Base-by-base conservation (phyloP, 2,797 vertebrate genomes). In the Chromobotia macracanthus region DNA sequence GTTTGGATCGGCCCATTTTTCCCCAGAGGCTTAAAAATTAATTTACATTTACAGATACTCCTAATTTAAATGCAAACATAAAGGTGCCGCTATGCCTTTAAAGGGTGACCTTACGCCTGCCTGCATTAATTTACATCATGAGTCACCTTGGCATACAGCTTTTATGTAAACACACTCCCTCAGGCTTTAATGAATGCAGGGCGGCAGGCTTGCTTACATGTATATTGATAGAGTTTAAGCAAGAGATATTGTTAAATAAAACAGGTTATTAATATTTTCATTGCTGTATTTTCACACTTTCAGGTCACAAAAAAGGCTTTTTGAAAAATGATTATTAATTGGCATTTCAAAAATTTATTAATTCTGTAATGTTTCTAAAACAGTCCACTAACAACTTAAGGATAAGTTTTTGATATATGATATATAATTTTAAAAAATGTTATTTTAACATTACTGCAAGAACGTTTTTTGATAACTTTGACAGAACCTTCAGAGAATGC, bases 31-130 rank as follows among this genome's bases (percentile, higher is more conserved):
- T 68, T 67, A 21, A 21, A 61, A 64, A 77, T 75, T 84, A 67
- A 84, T 79, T 84, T 75, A 81, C 72, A 81, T 79, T 19, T 56
- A 53, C 67, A 67, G 76, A 79, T 79, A 75, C 53, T 50, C 38
- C 23, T 21, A 53, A 72, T 81, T 84, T 69, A 75, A 66, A 79
- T 44, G 66, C 51, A 60, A 28, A 56, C 51, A 13, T 35, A 66
- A 82, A 75, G 50, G 76, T 82, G 25, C 28, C 21, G 50, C 44
- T n/a, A 25, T 41, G 41, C 50, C 72, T 79, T 79, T 51, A 84
- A 72, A 79, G 72, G 25, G 19, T 79, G 72, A 81, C 76, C 76
- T 84, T 79, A 68, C 1, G 48, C 35, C 53, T 64, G 19, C 63
- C 44, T 12, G 15, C 53, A 64, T 67, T 75, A 15, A 84, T 82